Evolutionary conservation across 2,797 vertebrate species (phyloP), one percentile per base, ranked within the genome.

Genomic region (Taenioides sp.): DNA sequence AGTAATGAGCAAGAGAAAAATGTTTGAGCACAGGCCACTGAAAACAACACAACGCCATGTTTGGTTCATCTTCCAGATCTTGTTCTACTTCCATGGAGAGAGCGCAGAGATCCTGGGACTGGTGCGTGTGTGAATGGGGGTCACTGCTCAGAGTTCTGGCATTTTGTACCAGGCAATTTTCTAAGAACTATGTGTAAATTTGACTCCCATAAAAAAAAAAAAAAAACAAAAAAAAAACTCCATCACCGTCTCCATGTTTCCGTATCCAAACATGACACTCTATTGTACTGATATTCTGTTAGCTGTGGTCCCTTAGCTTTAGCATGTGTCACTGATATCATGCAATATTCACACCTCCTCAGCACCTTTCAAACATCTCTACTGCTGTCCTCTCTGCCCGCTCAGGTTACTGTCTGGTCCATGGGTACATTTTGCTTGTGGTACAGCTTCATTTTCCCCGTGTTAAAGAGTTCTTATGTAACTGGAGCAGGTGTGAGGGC

Each of bases 401-500:
- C 80, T 90, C 84, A 67, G 67, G 81, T 87, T 87, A 76, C 81
- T 63, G 65, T 74, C 84, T 80, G 0, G 37, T 71, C 5, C 70
- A 77, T 77, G 7, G 40, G 40, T 43, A 14, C 40, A 28, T 54
- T 54, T 54, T 54, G 50, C 50, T 10, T 7, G 7, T 22, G 52
- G 52, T 22, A 69, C 71, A 72, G 70, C 64, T 67, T 25, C 20
- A 58, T 61, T 55, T 59, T 66, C 18, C 52, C 55, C 58, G 27
- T 71, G 31, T 65, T 20, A 67, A 60, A 40, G 52, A 62, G 52
- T 65, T 62, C n/a, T 68, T 73, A 0, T 85, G 80, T 83, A 88
- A 91, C 78, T 18, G 57, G 76, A 92, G 86, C 65, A 79, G 76
- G 74, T 88, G 80, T 86, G 79, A 85, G 66, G 54, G n/a, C n/a